Conservation (phyloP, 2,797 vertebrate genomes). For the Notolepis coatsorum region DNA sequence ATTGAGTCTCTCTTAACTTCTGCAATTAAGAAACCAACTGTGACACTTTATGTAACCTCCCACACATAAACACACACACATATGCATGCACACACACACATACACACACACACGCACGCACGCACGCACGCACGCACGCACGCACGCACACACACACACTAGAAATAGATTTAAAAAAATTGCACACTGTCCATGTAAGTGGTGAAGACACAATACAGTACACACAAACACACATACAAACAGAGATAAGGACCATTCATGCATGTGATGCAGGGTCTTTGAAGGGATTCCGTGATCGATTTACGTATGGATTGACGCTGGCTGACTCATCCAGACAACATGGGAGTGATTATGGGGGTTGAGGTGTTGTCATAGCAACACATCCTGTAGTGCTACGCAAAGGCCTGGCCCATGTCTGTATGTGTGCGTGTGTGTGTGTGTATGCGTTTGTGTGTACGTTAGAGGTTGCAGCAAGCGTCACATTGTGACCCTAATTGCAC, state of each 20-base stretch:
- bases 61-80: conserved; percentile 5
- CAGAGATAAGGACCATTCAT: not conserved
- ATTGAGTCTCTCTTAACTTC: no score
- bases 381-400: conserved; percentile 54
- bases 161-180: no score
- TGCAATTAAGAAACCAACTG: no score
- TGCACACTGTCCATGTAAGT: no score
- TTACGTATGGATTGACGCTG: conserved; percentile 57
- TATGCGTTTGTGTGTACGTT: not conserved
- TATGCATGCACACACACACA: conserved; percentile 1
- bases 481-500: conserved; percentile 38
- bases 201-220: no score
- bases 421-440: conserved; percentile 28
- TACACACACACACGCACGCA: conserved; percentile 2
- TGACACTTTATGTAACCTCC: no score
- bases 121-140: not conserved
- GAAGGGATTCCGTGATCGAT: conserved; percentile 14
- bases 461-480: conserved; percentile 45
- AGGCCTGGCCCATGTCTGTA: conserved; percentile 27
- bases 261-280: conserved; percentile 24
- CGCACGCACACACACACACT: not conserved
- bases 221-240: not conserved
- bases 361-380: conserved; percentile 68
- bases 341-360: conserved; percentile 68
- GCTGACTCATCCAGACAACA: conserved; percentile 66